phyloP scores from a whole-genome alignment of 2,797 vertebrate species.

The Luscinia luscinia region DNA sequence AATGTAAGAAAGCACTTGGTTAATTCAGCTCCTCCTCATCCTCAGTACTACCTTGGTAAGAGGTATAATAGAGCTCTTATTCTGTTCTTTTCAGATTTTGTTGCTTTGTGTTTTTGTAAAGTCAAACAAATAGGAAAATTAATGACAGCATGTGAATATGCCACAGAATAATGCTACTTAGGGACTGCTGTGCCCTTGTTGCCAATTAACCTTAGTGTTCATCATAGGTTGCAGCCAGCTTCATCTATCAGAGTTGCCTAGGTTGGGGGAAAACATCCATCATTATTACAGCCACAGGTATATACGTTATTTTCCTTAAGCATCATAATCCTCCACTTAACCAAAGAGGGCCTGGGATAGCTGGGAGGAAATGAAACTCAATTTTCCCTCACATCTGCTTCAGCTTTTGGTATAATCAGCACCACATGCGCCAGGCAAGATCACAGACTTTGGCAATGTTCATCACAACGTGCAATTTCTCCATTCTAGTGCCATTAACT shows the following conservation, averaged over 20 bases:
- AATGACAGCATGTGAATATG: constrained; percentile 41
- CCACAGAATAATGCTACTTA: constrained; percentile 51
- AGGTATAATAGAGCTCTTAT: constrained; percentile 34
- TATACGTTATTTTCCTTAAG: constrained; percentile 50
- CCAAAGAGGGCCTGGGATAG: constrained; percentile 53
- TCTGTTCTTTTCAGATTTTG: not conserved
- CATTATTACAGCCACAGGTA: constrained; percentile 55
- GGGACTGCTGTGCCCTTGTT: constrained; percentile 52
- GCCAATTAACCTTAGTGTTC: constrained; percentile 61
- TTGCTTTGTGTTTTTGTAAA: constrained; percentile 15
- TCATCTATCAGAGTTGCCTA: constrained; percentile 66
- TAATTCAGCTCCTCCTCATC: constrained; percentile 22
- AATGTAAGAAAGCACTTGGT: not conserved
- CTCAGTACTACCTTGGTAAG: not conserved
- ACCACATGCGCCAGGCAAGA: not conserved
- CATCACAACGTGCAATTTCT: constrained; percentile 24
- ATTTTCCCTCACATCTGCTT: constrained; percentile 49
- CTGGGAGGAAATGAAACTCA: constrained; percentile 28
- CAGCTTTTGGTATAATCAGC: constrained; percentile 30
- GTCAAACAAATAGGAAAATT: constrained; percentile 65
- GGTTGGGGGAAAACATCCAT: constrained; percentile 30
- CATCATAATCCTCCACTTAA: constrained; percentile 62
- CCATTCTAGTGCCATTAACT: constrained; percentile 46
- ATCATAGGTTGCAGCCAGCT: constrained; percentile 56
- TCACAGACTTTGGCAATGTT: constrained; percentile 27